These are phyloP conservation scores for Syrmaticus mikado DNA, from an alignment of 2,113 vertebrate species.

Conservation along the genomic window DNA sequence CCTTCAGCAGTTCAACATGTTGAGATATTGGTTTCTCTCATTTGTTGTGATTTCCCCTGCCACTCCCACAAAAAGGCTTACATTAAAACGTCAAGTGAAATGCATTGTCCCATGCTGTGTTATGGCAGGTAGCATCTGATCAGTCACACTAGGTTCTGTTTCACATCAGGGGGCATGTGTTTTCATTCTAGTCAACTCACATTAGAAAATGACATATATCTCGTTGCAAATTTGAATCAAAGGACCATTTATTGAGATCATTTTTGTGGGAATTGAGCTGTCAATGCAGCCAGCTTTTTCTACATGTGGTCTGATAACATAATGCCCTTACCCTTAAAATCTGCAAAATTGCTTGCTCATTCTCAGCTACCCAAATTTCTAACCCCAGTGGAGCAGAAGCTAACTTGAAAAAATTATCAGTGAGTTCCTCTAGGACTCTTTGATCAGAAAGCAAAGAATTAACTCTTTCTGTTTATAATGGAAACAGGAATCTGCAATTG, in stretches of 20 bases:
- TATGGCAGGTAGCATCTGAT: background rate
- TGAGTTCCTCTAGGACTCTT: background rate
- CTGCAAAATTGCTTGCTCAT: background rate
- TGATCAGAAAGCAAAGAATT: background rate
- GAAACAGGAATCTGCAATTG: background rate
- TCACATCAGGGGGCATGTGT: background rate
- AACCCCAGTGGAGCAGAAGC: background rate
- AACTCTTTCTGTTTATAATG: background rate
- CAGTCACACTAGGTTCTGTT: background rate
- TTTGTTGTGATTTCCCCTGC: background rate
- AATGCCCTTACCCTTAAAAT: background rate
- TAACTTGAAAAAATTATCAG: background rate
- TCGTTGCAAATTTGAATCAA: background rate
- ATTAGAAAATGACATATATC: background rate
- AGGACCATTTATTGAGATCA: background rate
- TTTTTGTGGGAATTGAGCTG: background rate
- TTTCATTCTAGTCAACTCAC: background rate
- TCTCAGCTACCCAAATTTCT: background rate
- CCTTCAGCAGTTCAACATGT: background rate
- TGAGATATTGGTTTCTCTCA: background rate
- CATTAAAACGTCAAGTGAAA: slow-evolving; percentile 15
- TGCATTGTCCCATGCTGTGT: background rate
- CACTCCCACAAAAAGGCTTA: background rate
- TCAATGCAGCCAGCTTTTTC: background rate
- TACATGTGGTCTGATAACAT: background rate